Evolutionary conservation across 2,113 vertebrate species (phyloP), one percentile per base, ranked within the genome.

Genomic region (Phylloscopus trochilus): DNA sequence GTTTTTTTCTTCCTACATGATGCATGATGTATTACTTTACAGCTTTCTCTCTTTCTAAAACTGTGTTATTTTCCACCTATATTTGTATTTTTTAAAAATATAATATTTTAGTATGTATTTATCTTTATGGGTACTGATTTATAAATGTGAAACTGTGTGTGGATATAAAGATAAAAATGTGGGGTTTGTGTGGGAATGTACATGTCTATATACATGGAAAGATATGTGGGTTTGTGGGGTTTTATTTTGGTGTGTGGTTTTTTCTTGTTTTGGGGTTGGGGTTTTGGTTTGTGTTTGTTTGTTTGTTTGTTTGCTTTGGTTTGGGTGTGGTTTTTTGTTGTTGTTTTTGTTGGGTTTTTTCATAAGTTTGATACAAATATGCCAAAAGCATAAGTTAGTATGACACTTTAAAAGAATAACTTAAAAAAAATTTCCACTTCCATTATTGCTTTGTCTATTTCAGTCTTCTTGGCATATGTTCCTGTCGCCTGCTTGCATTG

Each of bases 391-490:
- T 18, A 33, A 2, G 3, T 9, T 68, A 35, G 2, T 17, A 56
- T 8, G 1, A 81, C 86, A 84, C 15, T 59, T 66, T 49, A 2
- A 23, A 60, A 83, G 3, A 15, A 16, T 11, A 37, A n/a, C 9
- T 22, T 31, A 5, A 33, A 41, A 39, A 75, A 73, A 58, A 28
- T 10, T 33, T 23, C 12, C 9, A 51, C 18, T 91, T 37, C 11
- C 5, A 30, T 72, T 87, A 47, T 59, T 90, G 8, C 17, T 85
- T 64, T 84, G 26, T 64, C 41, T 90, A 69, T 95, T 95, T 83
- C 63, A 66, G 28, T 85, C 28, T 92, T 89, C 20, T 26, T 11
- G 59, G 67, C 88, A 94, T 92, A 96, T 92, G 92, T 47, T 96
- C 70, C 58, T 92, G 74, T 94, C 7, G 1, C 69, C 55, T 60